Base-by-base conservation (phyloP, 2,888 invertebrate species). In the Limenitis camilla region DNA sequence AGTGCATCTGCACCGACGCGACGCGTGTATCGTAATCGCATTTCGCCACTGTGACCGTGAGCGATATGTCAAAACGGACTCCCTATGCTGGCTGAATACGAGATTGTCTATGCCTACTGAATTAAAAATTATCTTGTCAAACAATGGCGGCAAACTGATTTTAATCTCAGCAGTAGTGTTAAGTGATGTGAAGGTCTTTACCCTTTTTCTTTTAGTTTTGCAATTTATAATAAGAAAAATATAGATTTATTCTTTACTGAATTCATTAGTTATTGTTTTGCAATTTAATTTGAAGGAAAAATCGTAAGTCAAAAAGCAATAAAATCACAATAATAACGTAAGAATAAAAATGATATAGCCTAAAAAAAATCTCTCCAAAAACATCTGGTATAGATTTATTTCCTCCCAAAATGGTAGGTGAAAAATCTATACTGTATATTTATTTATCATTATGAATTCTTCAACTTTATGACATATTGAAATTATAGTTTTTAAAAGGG, bases 41-140 rank as follows among this genome's bases (percentile, higher is more conserved):
- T 76, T 76, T 75, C 76, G 68, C 69, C 75, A 76, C 54, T 63
- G 10, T 61, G 76, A 67, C 76, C 76, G 67, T 76, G 74, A 65
- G 62, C 62, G 65, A 66, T 72, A 67, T 74, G 73, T 73, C 75
- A 74, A 74, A 74, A 59, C 57, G 57, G 52, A 46, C 29, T 52
- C 46, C 57, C 56, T 56, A 58, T 63, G 67, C 56, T 46, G 57
- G 59, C 61, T 60, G 74, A 71, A 74, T 75, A 52, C 59, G 39
- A 45, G 61, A 66, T 19, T 64, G 52, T 54, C 59, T 62, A 61
- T 64, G 70, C 67, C 54, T 56, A 42, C 50, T 62, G 69, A 73
- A 69, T 74, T 60, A 62, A 67, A 70, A 53, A 45, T 40, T 8
- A 39, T 48, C 31, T 32, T 48, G 48, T 52, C 43, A 54, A 50